phyloP scores from a whole-genome alignment of 1,140 invertebrate genomes.

The Scaptomyza montana region DNA sequence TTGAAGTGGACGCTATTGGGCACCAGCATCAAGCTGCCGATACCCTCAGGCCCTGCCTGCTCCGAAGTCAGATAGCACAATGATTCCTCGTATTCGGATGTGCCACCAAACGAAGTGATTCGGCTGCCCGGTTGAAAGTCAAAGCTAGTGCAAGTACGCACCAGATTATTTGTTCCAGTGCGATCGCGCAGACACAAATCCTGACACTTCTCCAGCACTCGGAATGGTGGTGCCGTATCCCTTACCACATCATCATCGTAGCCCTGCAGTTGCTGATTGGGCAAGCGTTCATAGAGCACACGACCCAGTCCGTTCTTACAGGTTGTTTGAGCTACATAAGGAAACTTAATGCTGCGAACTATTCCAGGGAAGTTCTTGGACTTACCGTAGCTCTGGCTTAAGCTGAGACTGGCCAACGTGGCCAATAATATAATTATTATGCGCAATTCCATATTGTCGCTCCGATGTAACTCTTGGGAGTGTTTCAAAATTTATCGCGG shows the following conservation, averaged over 20 bases:
- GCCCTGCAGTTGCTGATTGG: conserved; percentile 94
- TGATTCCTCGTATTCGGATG: conserved; percentile 94
- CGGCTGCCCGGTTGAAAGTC: conserved; percentile 95
- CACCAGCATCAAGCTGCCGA: conserved; percentile 92
- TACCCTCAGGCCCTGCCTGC: conserved; percentile 92
- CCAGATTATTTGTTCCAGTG: conserved; percentile 90
- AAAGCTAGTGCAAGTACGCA: conserved; percentile 92
- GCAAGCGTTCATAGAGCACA: conserved; percentile 93
- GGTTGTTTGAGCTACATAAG: conserved; percentile 88
- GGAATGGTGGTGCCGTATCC: conserved; percentile 91
- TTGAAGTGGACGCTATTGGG: conserved; percentile 94
- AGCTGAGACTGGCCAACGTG: conserved; percentile 43
- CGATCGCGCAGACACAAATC: conserved; percentile 93
- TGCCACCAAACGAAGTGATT: conserved; percentile 91
- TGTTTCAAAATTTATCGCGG: conserved; percentile 25
- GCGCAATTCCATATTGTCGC: conserved; percentile 48
- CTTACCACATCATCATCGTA: conserved; percentile 94
- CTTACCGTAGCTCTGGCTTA: conserved; percentile 59
- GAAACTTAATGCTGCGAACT: neutral
- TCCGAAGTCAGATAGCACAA: conserved; percentile 94
- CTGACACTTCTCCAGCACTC: conserved; percentile 93
- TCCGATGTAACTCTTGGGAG: conserved; percentile 8
- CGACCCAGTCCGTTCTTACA: conserved; percentile 94
- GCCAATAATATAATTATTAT: conserved; percentile 28
- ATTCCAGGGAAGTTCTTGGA: neutral